Evolutionary conservation across 2,888 invertebrate genomes (phyloP).

Genomic region (Hyles lineata): DNA sequence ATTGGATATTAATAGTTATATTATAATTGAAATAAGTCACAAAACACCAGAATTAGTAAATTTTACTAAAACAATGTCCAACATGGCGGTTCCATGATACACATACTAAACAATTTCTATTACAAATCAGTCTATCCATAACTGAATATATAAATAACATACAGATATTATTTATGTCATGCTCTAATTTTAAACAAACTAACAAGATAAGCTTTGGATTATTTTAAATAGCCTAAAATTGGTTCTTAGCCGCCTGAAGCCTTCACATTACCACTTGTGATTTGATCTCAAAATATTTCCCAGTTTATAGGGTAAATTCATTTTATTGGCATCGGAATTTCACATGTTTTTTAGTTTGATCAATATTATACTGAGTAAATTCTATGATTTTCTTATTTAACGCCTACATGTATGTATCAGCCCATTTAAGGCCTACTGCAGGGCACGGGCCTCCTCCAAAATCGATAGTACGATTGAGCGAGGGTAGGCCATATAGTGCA

Average conservation of each 20-base stretch:
- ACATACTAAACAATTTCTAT: constrained; percentile 36
- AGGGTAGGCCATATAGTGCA: too few relatives aligned
- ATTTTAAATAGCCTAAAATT: constrained; percentile 56
- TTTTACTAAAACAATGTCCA: constrained; percentile 4
- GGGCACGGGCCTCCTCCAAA: too few relatives aligned
- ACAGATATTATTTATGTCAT: constrained; percentile 57
- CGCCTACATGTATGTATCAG: too few relatives aligned
- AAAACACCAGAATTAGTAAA: constrained; percentile 5
- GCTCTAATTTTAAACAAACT: constrained; percentile 53
- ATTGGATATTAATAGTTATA: too few relatives aligned
- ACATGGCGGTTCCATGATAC: constrained; percentile 21
- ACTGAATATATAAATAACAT: constrained; percentile 42
- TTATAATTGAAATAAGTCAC: too few relatives aligned
- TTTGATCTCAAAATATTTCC: constrained; percentile 31
- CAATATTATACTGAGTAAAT: neutral
- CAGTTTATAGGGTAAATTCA: constrained; percentile 5
- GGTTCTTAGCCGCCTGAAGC: constrained; percentile 59
- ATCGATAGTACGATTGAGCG: too few relatives aligned
- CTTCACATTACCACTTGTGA: constrained; percentile 52
- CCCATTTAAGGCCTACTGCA: too few relatives aligned
- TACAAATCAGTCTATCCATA: constrained; percentile 44
- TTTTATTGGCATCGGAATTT: neutral
- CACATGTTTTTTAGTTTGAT: neutral
- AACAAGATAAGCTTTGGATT: constrained; percentile 67
- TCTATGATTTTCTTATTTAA: neutral